Evolutionary conservation across 1,140 invertebrate species (phyloP), one percentile per base, ranked within the genome.

Genomic region (Platyscapa corneri): DNA sequence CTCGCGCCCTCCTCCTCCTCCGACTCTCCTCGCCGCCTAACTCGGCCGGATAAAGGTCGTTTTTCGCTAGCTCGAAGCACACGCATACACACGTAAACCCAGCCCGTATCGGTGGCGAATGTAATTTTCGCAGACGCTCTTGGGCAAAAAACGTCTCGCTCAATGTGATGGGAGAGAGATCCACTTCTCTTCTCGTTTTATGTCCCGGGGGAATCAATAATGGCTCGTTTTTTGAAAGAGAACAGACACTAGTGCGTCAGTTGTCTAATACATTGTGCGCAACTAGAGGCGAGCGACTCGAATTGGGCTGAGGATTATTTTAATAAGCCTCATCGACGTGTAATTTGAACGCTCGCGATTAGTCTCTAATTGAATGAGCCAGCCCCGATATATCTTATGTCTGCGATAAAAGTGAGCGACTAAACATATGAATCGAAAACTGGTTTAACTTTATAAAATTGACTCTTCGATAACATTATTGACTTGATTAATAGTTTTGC

Each of bases 61-160:
- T 74, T 72, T 74, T 70, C 39, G 67, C 46, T 72, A 27, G 32
- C 67, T 65, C 78, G 18, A 16, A 34, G 67, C 32, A 23, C 16
- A 6, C 27, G 37, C 39, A 77, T 32, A 23, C 60, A 49, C 32
- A n/a, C 67, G 32, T 27, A 60, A 23, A n/a, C 10, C 16, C 20
- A 23, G 20, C 0, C 76, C 64, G 20, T 70, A 80, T 60, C 67
- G 64, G 1, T 53, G 49, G 46, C 82, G 39, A 85, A 64, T 77
- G 77, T 70, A 83, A 86, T 83, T 83, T 86, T 75, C 34, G 49
- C 80, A 49, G 76, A 6, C 42, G 42, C 72, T 53, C 70, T 7
- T 23, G 70, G 37, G 23, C 70, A 42, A 42, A 27, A 74, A 74
- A 42, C 39, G 8, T 32, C 37, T 74, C 23, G 27, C 20, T 27